Evolutionary conservation across 1,140 invertebrate species (phyloP), one percentile per base, ranked within the genome.

Genomic region (Lerema accius): DNA sequence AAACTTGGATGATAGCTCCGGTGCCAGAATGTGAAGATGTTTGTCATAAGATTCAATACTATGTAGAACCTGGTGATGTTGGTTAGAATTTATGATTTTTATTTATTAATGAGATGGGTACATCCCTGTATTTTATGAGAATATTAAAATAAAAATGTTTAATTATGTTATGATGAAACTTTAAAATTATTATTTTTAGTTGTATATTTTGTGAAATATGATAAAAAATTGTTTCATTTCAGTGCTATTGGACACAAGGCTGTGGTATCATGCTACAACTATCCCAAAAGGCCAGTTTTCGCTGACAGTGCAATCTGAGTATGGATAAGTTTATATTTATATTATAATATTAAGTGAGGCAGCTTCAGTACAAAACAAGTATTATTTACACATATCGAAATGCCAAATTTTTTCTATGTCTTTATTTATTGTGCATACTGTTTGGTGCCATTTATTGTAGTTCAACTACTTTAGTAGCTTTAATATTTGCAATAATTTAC

Each of bases 241-340:
- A 94, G 94, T 97, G 60, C 87, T 97, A 42, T 86, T 99, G 63
- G 97, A 99, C 85, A 98, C 97, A 0, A 94, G 98, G 77, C 93
- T 96, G 63, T 99, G 98, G 97, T 98, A 97, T 86, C 97, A 98
- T 91, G 94, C 95, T 26, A 99, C 97, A 35, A 92, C 92, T 58
- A 96, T 98, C 45, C 93, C 96, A 43, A 95, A 96, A 56, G 93
- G 94, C n/a, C 94, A 96, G 71, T 95, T 98, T 71, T 98, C 97
- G 78, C 92, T 98, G 13, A 97, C 97, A 5, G 94, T 98, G 55
- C 97, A 97, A 65, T 98, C 97, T 0, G 98, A 98, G 85, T 99
- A 97, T 84, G 97, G 97, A 68, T 96, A 90, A 93, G 14, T 32
- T n/a, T n/a, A n/a, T n/a, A n/a, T 40, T 48, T 65, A 61, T 46